Evolutionary conservation across 1,140 invertebrate genomes (phyloP), one percentile per base, ranked within the genome.

Genomic region (Anastrepha obliqua): DNA sequence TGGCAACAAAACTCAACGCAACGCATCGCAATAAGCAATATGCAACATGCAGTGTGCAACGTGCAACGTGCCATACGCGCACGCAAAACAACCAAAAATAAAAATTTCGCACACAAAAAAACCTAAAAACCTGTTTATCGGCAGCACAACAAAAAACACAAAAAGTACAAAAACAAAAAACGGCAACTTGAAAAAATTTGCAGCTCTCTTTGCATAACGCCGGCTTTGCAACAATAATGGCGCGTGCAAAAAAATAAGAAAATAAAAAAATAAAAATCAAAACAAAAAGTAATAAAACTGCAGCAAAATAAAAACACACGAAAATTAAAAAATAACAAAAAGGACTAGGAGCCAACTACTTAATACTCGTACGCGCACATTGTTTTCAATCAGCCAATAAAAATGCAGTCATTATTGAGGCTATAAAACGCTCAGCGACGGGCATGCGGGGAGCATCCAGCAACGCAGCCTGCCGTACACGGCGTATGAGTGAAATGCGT

Each of bases 331-430:
- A 88, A 86, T 58, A 88, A 87, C 47, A 88, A 89, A 88, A 78
- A 86, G 44, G 58, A 89, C 85, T 88, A 89, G 88, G 85, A 88
- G 85, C 70, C 88, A 89, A 90, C 91, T 92, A 92, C 91, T 92
- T 92, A 92, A 89, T 85, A 88, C 89, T 88, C 70, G 74, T 29
- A 39, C 74, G 74, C 74, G 74, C 74, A 13, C 88, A 87, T 89
- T 89, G 88, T 89, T 89, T 86, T 88, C 89, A 87, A 89, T 89
- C 91, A 93, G 91, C 92, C 92, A 93, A 93, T 93, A 93, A 93
- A 93, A 93, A 93, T 91, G 90, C 92, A 92, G 92, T 90, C 89
- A 88, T 88, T 87, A 88, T 87, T 90, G 90, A 90, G 67, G 59
- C 62, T 81, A 62, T 87, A 81, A 78, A 88, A 65, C 44, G 74